Evolutionary conservation across 2,888 invertebrate genomes (phyloP).

Genomic region (Perithous albicinctus): DNA sequence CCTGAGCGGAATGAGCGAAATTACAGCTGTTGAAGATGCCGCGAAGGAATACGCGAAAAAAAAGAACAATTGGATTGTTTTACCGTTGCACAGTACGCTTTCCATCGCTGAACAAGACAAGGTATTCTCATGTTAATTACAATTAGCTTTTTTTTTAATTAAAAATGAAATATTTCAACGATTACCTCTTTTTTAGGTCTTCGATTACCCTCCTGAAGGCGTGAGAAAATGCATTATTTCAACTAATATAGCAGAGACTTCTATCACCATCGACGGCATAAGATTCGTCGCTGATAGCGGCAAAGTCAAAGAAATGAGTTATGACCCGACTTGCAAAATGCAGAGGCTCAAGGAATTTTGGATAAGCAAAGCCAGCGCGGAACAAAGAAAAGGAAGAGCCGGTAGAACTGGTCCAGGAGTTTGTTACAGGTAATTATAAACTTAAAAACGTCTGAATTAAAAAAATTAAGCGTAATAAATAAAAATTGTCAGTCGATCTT

Average conservation of each 20-base stretch:
- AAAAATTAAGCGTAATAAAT: background rate
- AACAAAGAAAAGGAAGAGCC: constrained; percentile 98
- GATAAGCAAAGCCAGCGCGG: constrained; percentile 99
- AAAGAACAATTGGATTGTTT: constrained; percentile 94
- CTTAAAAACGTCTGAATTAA: background rate
- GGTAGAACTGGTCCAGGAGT: constrained; percentile 98
- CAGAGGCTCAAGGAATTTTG: constrained; percentile 96
- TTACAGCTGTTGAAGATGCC: constrained; percentile 94
- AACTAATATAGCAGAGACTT: constrained; percentile 99
- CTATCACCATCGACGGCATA: constrained; percentile 99
- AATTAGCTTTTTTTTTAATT: background rate
- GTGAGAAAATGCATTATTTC: constrained; percentile 98
- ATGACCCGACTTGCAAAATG: constrained; percentile 95
- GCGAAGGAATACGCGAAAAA: constrained; percentile 92
- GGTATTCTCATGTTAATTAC: constrained; percentile 84
- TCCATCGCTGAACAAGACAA: constrained; percentile 98
- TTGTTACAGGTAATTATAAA: constrained; percentile 88
- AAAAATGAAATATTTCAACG: background rate
- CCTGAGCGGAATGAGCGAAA: constrained; percentile 97
- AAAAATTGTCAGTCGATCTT: background rate
- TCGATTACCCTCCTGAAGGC: constrained; percentile 97
- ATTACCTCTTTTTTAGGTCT: constrained; percentile 87
- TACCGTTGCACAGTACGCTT: constrained; percentile 96
- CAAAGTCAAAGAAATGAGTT: constrained; percentile 98
- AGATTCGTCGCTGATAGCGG: constrained; percentile 99